Conservation (phyloP, 2,888 invertebrate genomes). For the Callosobruchus maculatus region DNA sequence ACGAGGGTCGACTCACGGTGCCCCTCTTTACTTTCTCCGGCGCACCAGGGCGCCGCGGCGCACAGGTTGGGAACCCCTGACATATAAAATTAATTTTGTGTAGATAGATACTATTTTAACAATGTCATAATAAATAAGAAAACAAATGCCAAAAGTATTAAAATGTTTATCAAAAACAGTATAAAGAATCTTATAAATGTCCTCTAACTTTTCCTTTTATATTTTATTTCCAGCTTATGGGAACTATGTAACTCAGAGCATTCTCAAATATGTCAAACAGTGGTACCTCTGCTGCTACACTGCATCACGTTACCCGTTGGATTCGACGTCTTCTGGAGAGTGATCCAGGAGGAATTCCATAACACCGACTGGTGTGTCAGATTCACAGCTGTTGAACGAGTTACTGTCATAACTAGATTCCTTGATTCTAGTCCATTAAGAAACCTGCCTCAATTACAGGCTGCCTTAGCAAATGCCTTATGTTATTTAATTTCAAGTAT, state of each 20-base stretch:
- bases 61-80: no score
- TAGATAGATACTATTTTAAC: no score
- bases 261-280: constrained; percentile 90
- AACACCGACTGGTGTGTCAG: constrained; percentile 83
- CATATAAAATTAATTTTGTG: no score
- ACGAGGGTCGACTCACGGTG: no score
- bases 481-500: constrained; percentile 94
- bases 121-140: no score
- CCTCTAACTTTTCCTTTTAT: no score
- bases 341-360: constrained; percentile 94
- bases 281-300: constrained; percentile 89
- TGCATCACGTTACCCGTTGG: constrained; percentile 93
- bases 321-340: constrained; percentile 91
- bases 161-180: no score
- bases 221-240: constrained; percentile 71
- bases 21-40: no score
- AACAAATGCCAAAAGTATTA: no score
- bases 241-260: constrained; percentile 86
- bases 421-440: constrained; percentile 87
- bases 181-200: no score
- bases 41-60: no score
- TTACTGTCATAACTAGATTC: constrained; percentile 87
- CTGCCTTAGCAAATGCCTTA: constrained; percentile 93
- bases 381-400: constrained; percentile 93
- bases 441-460: constrained; percentile 80